Base-by-base conservation (phyloP, 2,888 invertebrate species). In the Megaustenia siamemsis region DNA sequence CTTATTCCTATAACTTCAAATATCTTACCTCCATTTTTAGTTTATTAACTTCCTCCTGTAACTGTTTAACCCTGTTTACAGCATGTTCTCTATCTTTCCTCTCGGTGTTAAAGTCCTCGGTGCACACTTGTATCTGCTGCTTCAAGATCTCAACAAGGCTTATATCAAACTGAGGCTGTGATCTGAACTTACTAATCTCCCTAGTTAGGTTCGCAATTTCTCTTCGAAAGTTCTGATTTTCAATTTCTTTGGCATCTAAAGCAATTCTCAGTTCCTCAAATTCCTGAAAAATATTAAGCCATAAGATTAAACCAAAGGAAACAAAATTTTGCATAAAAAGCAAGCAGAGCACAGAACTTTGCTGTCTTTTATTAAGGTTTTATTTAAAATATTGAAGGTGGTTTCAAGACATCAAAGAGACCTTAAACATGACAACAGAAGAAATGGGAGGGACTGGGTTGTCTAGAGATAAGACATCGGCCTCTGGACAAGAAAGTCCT, bases 31-130 rank as follows among this genome's bases (percentile, higher is more conserved):
- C 89, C 84, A 84, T 87, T 53, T 76, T 89, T 0, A 89, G 80
- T 53, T 87, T 87, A 15, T 86, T 81, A 24, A 89, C 38, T 56
- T 91, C 89, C 6, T 87, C 87, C 83, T 90, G 88, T 10, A 90
- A 81, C 40, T 87, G 86, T 49, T 85, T 85, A 10, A 90, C 83
- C 86, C 88, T 89, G 24, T 88, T 86, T 69, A 91, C 90, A 6
- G 91, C 92, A 76, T 90, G 89, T 79, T 91, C 90, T 60, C 91
- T 73, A 82, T 92, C 92, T 56, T 88, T 89, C n/a, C 92, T 87
- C 82, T 92, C 92, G 2, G 90, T 90, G 82, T 92, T 91, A 85
- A 92, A 92, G 86, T 92, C 92, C 83, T 92, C 92, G 1, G 91
- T 91, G 82, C 90, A 92, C 43, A 92, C 90, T 84, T 92, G 91